Evolutionary conservation across 2,113 vertebrate species (phyloP).

Genomic region (Callaeas wilsoni): DNA sequence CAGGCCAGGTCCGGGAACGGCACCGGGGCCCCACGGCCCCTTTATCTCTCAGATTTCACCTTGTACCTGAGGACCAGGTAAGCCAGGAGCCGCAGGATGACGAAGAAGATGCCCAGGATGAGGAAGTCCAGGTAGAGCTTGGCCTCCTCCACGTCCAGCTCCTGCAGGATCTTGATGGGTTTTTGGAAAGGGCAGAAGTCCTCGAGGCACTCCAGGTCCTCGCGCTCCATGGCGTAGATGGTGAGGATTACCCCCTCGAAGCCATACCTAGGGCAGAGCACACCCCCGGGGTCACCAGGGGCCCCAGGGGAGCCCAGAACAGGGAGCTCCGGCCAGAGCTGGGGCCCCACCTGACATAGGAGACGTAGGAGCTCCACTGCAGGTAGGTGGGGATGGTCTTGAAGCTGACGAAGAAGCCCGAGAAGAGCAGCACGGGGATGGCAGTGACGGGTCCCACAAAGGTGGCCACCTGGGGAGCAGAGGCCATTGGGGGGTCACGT

Average conservation of each 20-base stretch:
- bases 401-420: constrained; percentile 98
- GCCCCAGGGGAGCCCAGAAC: not conserved
- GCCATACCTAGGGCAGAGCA: constrained; percentile 80
- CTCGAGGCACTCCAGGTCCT: constrained; percentile 84
- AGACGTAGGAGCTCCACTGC: constrained; percentile 97
- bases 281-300: fast-evolving
- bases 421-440: constrained; percentile 95
- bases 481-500: not conserved
- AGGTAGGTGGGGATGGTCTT: constrained; percentile 98
- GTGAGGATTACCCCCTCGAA: constrained; percentile 96
- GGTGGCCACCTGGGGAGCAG: constrained; percentile 85
- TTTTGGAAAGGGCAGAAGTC: constrained; percentile 87
- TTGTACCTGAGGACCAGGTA: constrained; percentile 95
- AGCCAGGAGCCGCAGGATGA: constrained; percentile 88
- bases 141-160: constrained; percentile 90
- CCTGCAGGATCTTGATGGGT: constrained; percentile 86
- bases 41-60: constrained; percentile 93
- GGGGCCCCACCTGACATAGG: constrained; percentile 89
- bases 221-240: constrained; percentile 95
- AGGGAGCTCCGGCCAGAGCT: not conserved
- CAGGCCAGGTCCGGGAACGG: not conserved
- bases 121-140: constrained; percentile 97
- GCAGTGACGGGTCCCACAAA: constrained; percentile 94
- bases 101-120: constrained; percentile 91
- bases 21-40: not conserved